Conservation (phyloP, 2,888 invertebrate genomes). For the Acrobasis consociella region DNA sequence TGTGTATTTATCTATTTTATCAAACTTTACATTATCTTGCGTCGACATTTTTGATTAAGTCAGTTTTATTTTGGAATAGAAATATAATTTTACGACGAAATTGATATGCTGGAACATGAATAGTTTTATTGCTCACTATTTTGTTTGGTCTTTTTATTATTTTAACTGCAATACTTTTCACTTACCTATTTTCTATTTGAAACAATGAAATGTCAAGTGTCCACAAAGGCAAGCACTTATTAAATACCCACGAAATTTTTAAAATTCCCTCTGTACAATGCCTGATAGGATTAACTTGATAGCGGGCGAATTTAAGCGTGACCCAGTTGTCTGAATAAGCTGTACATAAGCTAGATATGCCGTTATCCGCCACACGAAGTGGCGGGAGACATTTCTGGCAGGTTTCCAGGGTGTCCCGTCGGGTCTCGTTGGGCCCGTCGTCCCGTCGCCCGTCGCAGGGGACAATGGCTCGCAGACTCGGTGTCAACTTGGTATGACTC, state of each 20-base stretch:
- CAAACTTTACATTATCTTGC: too few species aligned
- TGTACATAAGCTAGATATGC: slow-evolving; percentile 49
- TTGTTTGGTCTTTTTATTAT: too few species aligned
- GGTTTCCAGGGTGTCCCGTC: slow-evolving; percentile 52
- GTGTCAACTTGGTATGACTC: slow-evolving; percentile 29
- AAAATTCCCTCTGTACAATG: neutral
- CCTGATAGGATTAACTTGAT: slow-evolving; percentile 8
- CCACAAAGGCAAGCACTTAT: neutral
- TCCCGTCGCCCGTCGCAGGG: slow-evolving; percentile 32
- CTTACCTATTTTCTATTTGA: too few species aligned
- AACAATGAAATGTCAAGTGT: too few species aligned
- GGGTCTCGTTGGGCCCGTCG: slow-evolving; percentile 23
- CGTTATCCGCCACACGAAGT: slow-evolving; percentile 39
- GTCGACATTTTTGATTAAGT: too few species aligned
- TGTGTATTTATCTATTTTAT: too few species aligned
- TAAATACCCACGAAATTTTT: neutral
- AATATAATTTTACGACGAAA: too few species aligned
- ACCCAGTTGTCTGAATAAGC: slow-evolving; percentile 18
- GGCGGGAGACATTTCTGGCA: slow-evolving; percentile 59
- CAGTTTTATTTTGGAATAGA: too few species aligned
- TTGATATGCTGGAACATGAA: too few species aligned
- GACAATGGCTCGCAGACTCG: slow-evolving; percentile 17
- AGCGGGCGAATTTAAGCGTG: slow-evolving; percentile 8
- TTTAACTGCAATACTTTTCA: too few species aligned
- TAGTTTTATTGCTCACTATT: too few species aligned